These are phyloP conservation scores for Thalassarche chlororhynchos DNA, from an alignment of 2,113 vertebrate species.

Conservation along the genomic window DNA sequence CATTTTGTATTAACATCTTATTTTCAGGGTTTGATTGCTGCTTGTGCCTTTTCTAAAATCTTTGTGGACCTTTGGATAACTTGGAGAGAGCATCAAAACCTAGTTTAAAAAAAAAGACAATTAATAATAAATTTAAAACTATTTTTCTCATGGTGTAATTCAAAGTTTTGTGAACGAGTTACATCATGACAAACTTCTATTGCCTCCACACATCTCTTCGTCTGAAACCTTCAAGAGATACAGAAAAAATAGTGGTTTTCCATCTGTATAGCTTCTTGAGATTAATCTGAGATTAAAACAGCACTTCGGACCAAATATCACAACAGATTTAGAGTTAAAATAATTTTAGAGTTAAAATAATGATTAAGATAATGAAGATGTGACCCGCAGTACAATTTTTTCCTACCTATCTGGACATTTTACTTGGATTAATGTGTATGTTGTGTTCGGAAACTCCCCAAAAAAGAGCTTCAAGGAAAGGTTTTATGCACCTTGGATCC, in stretches of 20 bases:
- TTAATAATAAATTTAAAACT: background rate
- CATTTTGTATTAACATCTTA: background rate
- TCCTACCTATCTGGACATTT: background rate
- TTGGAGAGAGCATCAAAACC: slow-evolving; percentile 72
- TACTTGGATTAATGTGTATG: background rate
- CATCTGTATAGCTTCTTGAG: background rate
- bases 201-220: slow-evolving; percentile 74
- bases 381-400: background rate
- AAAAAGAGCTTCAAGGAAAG: background rate
- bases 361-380: background rate
- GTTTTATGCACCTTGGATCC: background rate
- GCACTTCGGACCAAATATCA: background rate
- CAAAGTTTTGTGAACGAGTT: background rate
- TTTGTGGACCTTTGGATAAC: slow-evolving; percentile 74
- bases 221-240: slow-evolving; percentile 69
- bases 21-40: slow-evolving; percentile 62
- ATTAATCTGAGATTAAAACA: background rate
- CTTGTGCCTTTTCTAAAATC: slow-evolving; percentile 73
- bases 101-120: background rate
- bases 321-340: background rate
- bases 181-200: slow-evolving; percentile 75
- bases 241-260: background rate
- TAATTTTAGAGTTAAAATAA: background rate
- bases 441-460: background rate
- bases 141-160: background rate